Base-by-base conservation (phyloP, 2,797 vertebrate species). In the Leptatherina wallacei region DNA sequence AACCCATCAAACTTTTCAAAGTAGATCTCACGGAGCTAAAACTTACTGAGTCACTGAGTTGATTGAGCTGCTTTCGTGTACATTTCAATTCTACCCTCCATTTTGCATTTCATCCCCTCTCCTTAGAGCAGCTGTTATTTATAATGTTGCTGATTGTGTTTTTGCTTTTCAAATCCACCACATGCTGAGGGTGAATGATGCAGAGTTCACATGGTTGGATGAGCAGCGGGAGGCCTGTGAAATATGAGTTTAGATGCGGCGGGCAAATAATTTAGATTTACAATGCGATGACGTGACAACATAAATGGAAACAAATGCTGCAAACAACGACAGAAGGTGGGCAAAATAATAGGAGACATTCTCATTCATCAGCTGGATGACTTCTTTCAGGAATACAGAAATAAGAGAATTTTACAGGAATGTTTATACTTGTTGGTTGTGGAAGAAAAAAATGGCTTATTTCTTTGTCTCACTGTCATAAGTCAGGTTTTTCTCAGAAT, bases 171-270 rank as follows among this genome's bases (percentile, higher is more conserved):
- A 66, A 3, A 64, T 56, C 73, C 62, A 33, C 85, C 85, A 69
- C 88, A 84, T 51, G 88, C 88, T 87, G 88, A 73, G 88, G 81
- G 76, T 78, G 86, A 85, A 79, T 66, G 84, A 88, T 71, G 76
- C 74, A 33, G 68, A 66, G 79, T 73, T 86, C 79, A 74, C 70
- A 78, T 67, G 85, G 84, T 71, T 78, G 82, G 84, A 78, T 75
- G 74, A 80, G 75, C 90, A 84, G 87, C 38, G 78, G 83, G 84
- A 70, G 77, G 81, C 51, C 65, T 14, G 44, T 65, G 75, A 83
- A 78, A 86, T 77, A 71, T 57, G 79, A 78, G 69, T 72, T 59
- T 33, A 69, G 79, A 70, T n/a, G 77, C 71, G 55, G 76, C 69
- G 69, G 70, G 68, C 81, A 73, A 81, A 85, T 84, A 70, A 81